Evolutionary conservation across 2,888 invertebrate genomes (phyloP).

Genomic region (Itoplectis maculator): DNA sequence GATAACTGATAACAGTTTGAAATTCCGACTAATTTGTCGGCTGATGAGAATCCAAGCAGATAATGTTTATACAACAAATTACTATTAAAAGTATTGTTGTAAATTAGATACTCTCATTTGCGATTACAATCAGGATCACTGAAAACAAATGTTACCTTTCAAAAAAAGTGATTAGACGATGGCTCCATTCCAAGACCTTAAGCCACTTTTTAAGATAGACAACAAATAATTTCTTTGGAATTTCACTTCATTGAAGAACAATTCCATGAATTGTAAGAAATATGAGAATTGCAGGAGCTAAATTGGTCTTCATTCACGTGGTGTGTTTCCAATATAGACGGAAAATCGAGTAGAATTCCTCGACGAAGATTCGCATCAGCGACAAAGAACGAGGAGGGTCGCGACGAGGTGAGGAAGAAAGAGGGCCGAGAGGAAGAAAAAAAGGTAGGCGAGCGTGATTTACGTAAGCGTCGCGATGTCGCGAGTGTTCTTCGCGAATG

Average conservation of each 20-base stretch:
- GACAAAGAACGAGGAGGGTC: neutral
- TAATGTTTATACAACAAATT: neutral
- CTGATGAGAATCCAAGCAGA: neutral
- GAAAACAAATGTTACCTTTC: too few relatives aligned
- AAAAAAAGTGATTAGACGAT: neutral
- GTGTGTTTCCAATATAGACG: neutral
- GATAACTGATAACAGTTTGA: neutral
- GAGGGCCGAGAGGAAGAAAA: conserved; percentile 14
- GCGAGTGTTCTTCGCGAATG: conserved; percentile 54
- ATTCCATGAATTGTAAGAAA: neutral
- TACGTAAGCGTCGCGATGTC: conserved; percentile 60
- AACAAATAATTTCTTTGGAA: neutral
- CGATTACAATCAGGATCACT: too few relatives aligned
- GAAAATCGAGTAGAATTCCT: conserved; percentile 24
- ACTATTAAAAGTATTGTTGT: neutral
- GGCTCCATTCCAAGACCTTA: neutral
- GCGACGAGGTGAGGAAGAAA: conserved; percentile 14
- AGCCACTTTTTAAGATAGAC: neutral
- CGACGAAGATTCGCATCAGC: conserved; percentile 7
- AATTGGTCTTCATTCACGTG: neutral
- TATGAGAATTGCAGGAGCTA: neutral
- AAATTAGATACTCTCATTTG: neutral
- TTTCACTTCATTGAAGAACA: neutral
- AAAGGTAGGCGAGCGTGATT: conserved; percentile 49
- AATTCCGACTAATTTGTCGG: neutral